Conservation (phyloP, 2,113 vertebrate species). For the Mungos mungo region DNA sequence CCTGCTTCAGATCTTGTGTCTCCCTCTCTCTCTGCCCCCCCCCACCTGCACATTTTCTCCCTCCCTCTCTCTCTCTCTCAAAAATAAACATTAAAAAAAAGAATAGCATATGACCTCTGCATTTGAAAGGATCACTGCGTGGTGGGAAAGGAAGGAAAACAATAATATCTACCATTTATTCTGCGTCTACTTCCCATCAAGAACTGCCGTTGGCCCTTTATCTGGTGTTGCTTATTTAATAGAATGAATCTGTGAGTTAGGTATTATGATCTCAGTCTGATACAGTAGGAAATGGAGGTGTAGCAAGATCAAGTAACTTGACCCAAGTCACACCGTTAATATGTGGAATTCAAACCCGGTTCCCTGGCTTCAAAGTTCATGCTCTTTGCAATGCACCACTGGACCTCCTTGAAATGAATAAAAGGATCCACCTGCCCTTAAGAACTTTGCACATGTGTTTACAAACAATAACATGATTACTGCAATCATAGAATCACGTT, state of each 20-base stretch:
- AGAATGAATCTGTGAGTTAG: neutral
- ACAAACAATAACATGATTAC: neutral
- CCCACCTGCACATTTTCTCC: no score
- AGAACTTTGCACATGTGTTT: neutral
- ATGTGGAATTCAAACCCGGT: neutral
- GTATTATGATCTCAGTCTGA: neutral
- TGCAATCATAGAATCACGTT: no score
- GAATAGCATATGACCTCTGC: neutral
- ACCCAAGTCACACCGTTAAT: neutral
- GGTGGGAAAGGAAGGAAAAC: neutral
- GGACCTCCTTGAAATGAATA: neutral
- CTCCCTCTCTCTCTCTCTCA: no score
- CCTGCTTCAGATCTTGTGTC: no score
- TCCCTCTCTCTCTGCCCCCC: no score
- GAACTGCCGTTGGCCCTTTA: neutral
- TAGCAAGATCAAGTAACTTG: neutral
- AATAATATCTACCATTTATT: neutral
- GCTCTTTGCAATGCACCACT: neutral
- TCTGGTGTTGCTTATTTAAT: neutral
- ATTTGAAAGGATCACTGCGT: neutral
- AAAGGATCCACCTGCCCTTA: neutral
- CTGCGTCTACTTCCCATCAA: neutral
- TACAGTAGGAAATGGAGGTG: neutral
- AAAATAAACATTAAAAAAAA: neutral
- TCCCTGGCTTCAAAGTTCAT: neutral